Evolutionary conservation across 2,888 invertebrate genomes (phyloP).

Genomic region (Julus scanicus): DNA sequence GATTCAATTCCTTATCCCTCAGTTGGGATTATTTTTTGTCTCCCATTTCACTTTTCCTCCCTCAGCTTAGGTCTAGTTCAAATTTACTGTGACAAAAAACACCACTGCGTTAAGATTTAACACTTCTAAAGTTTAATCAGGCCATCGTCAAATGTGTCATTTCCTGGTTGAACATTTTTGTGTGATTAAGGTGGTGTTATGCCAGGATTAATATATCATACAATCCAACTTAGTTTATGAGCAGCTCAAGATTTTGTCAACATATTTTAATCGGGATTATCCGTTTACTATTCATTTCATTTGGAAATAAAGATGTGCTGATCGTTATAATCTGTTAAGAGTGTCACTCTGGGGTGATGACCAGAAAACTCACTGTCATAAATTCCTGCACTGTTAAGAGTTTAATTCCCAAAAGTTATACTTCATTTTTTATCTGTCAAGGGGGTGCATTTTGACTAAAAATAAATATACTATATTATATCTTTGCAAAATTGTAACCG

Average conservation of each 20-base stretch:
- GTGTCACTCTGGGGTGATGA: background rate
- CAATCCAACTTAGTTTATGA: background rate
- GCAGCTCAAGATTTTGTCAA: background rate
- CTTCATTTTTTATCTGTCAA: background rate
- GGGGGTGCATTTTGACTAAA: background rate
- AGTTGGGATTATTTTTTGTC: background rate
- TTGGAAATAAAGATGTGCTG: background rate
- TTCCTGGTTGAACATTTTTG: background rate
- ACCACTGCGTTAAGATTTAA: background rate
- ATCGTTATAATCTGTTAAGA: background rate
- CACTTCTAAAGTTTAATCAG: constrained; percentile 28
- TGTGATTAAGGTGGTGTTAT: background rate
- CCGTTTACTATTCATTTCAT: background rate
- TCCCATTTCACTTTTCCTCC: background rate
- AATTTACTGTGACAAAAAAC: background rate
- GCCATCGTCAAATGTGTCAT: constrained; percentile 27
- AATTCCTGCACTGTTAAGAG: background rate
- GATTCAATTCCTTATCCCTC: too few relatives aligned
- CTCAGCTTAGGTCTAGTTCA: background rate
- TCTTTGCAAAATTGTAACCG: background rate
- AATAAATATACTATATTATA: background rate
- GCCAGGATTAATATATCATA: background rate
- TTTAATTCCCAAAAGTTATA: background rate
- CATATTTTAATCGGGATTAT: background rate
- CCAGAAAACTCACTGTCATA: background rate